Evolutionary conservation across 2,888 invertebrate genomes (phyloP), one percentile per base, ranked within the genome.

Genomic region (Hedya salicella): DNA sequence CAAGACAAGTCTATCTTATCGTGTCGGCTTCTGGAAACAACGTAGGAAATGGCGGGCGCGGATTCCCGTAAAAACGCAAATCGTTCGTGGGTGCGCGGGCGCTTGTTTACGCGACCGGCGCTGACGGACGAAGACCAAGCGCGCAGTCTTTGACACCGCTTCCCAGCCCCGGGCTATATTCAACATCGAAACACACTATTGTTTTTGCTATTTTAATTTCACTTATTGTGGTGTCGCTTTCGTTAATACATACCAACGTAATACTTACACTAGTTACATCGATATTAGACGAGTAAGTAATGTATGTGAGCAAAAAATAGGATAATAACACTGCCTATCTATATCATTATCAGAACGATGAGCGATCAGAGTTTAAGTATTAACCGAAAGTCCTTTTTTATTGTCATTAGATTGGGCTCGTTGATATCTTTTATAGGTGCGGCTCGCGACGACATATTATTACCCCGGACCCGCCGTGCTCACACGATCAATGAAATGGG

Each of bases 61-160:
- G 80, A 82, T 80, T 83, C 78, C 76, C 67, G 78, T 83, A 83
- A 83, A 85, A 86, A 85, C 84, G 86, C 89, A 83, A 88, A 88
- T 80, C 79, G 83, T 85, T 83, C 73, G 69, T 75, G n/a, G n/a
- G n/a, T 72, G 73, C 75, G 72, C 73, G 72, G 74, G 71, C 69
- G 71, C 70, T 73, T 90, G 91, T 91, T 91, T 91, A 91, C 87
- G 85, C 36, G 36, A 17, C 48, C 83, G 83, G 85, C 80, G 90
- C 79, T 86, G 89, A 90, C 82, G 77, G 89, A 90, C 84, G 82
- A 75, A 76, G 78, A 84, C 78, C 89, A 89, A 77, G 77, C 82
- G 77, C 79, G 73, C 84, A 84, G 80, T 85, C 85, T 88, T 88
- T 89, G 89, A 89, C 89, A 90, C 88, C 83, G 64, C 64, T 66